These are phyloP conservation scores for Acestrorhynchus altus DNA, from an alignment of 2,797 vertebrate species.

Conservation along the genomic window DNA sequence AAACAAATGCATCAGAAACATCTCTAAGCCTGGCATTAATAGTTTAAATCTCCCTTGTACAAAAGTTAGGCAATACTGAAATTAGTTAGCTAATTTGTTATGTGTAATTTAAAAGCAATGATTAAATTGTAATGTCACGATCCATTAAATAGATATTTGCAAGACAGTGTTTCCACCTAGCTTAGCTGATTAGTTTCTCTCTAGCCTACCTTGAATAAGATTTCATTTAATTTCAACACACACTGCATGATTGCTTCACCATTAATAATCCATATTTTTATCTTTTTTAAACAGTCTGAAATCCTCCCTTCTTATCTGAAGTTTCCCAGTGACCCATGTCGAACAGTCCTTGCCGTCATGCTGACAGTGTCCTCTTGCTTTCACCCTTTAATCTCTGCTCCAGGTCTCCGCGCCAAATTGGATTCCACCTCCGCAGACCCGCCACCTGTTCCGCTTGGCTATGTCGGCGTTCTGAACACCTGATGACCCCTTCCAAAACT, in stretches of 20 bases:
- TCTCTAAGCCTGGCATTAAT: background rate
- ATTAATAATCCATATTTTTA: slow-evolving; percentile 31
- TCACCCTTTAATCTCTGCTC: slow-evolving; percentile 66
- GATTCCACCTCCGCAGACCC: slow-evolving; percentile 60
- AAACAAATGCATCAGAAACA: background rate
- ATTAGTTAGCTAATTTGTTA: background rate
- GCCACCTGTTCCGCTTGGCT: slow-evolving; percentile 61
- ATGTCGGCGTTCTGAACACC: slow-evolving; percentile 59
- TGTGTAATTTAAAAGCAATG: background rate
- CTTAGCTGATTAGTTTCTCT: background rate
- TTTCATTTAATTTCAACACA: slow-evolving; percentile 27
- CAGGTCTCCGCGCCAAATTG: slow-evolving; percentile 61
- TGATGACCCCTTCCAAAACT: slow-evolving; percentile 56
- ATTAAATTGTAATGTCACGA: slow-evolving; percentile 14
- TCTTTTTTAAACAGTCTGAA: slow-evolving; percentile 23
- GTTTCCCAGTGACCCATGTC: slow-evolving; percentile 59
- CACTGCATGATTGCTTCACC: slow-evolving; percentile 10
- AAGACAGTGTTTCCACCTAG: background rate
- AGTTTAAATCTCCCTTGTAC: background rate
- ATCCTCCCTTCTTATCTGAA: slow-evolving; percentile 54
- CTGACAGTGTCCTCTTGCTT: slow-evolving; percentile 63
- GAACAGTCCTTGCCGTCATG: slow-evolving; percentile 58
- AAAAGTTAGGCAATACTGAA: background rate
- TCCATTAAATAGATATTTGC: background rate
- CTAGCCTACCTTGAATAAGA: slow-evolving; percentile 3